phyloP scores from a whole-genome alignment of 2,888 invertebrate genomes.

The Coecobrya sp. region DNA sequence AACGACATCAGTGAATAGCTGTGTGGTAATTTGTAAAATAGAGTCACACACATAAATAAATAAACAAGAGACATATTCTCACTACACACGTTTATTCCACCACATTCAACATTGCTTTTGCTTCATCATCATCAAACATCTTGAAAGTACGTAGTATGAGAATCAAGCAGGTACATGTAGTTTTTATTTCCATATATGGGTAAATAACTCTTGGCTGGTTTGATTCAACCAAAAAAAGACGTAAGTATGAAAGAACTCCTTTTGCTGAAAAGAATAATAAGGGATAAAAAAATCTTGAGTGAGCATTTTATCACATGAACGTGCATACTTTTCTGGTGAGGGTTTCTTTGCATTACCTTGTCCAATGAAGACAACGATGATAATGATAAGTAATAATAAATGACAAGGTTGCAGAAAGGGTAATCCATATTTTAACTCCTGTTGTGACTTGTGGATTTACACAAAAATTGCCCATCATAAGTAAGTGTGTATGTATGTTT shows the following conservation, averaged over 20 bases:
- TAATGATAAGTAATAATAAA: slow-evolving; percentile 47
- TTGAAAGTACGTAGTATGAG: not conserved
- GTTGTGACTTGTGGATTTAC: slow-evolving; percentile 3
- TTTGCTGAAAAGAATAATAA: slow-evolving; percentile 40
- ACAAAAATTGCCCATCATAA: not conserved
- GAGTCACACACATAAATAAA: slow-evolving; percentile 24
- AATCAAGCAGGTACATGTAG: slow-evolving; percentile 35
- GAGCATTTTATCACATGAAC: slow-evolving; percentile 40
- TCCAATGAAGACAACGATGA: slow-evolving; percentile 15
- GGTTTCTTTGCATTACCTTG: slow-evolving; percentile 47
- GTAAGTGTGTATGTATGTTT: not conserved
- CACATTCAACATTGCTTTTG: not conserved
- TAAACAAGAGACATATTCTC: not conserved
- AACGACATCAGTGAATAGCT: slow-evolving; percentile 8
- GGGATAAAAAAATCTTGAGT: slow-evolving; percentile 10
- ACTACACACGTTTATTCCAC: slow-evolving; percentile 1
- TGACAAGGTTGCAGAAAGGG: slow-evolving; percentile 53
- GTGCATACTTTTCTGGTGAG: not conserved
- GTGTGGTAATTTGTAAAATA: slow-evolving; percentile 48
- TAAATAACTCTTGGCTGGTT: slow-evolving; percentile 60
- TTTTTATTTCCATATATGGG: slow-evolving; percentile 64
- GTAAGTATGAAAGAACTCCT: slow-evolving; percentile 47
- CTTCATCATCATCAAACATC: slow-evolving; percentile 55
- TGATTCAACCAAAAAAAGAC: slow-evolving; percentile 66
- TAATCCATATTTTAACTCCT: slow-evolving; percentile 51